Conservation (phyloP, 2,797 vertebrate species). For the Halcyon badia region DNA sequence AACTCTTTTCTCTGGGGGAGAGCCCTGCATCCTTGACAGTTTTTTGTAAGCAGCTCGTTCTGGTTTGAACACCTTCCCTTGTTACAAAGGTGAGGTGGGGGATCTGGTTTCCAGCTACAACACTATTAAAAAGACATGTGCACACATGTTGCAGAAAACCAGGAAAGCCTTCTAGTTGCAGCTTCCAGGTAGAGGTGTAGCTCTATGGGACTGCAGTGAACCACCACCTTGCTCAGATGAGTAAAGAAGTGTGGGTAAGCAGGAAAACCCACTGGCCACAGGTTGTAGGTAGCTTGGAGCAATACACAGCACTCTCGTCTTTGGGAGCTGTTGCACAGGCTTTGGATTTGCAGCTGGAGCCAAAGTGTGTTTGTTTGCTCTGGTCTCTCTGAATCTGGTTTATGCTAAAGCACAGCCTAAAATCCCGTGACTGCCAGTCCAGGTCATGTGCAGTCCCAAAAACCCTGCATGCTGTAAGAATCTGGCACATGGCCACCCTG, state of each 20-base stretch:
- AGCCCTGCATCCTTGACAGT: background rate
- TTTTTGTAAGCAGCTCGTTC: background rate
- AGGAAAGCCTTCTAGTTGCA: background rate
- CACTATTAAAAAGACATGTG: background rate
- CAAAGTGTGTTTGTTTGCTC: background rate
- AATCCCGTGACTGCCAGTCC: background rate
- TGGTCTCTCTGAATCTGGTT: background rate
- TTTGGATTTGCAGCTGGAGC: background rate
- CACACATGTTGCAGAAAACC: background rate
- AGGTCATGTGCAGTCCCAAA: fast-evolving
- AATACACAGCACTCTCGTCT: background rate
- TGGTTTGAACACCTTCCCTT: background rate
- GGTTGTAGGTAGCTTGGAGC: background rate
- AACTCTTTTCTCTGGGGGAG: background rate
- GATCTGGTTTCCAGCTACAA: fast-evolving
- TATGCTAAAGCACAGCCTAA: background rate
- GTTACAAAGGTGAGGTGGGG: background rate
- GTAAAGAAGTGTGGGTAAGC: background rate
- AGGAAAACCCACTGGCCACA: background rate
- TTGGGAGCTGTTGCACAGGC: background rate
- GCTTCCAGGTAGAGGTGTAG: background rate
- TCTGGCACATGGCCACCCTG: background rate
- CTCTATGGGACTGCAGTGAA: background rate
- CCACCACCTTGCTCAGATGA: background rate
- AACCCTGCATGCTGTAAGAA: fast-evolving